Evolutionary conservation across 2,113 vertebrate genomes (phyloP), one percentile per base, ranked within the genome.

Genomic region (Halichoeres trimaculatus): DNA sequence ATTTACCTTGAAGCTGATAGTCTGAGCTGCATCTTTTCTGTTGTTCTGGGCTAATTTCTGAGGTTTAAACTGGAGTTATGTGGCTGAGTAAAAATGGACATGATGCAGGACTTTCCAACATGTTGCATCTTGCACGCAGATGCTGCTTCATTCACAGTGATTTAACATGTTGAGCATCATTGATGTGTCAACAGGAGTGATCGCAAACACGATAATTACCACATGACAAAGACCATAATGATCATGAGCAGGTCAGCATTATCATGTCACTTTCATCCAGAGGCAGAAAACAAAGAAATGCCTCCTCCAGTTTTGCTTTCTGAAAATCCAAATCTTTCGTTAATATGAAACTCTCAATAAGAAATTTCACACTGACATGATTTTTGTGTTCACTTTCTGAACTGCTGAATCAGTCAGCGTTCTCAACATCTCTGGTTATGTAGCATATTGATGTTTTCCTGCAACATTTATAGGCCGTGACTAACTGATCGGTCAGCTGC

Each of bases 221-320:
- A 79, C 75, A 63, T 81, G 64, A 80, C 79, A 84, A 86, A 88
- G 81, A 82, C 85, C 69, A 80, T 89, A 92, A 92, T 89, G 64
- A 91, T 68, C 80, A 72, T 80, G 69, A 74, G 8, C 55, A 70
- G 54, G 76, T 9, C 53, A 36, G 66, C 45, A 43, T 41, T 73
- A 55, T 77, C 69, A 77, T 75, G 48, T 58, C 80, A 84, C 74
- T 88, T 73, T 85, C 78, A 36, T 84, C 65, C 3, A n/a, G 20
- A 71, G 23, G 43, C 1, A 2, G 43, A 85, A 78, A 88, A 87
- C 76, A 87, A 83, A 78, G 61, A 35, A 17, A 47, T 4, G 26
- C 10, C 40, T 10, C 22, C 8, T 53, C 36, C 10, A 0, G 7
- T 36, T 52, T 41, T 64, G 8, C 57, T 70, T n/a, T 20, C 2